Evolutionary conservation across 2,888 invertebrate species (phyloP).

Genomic region (Serrognathus titanus): DNA sequence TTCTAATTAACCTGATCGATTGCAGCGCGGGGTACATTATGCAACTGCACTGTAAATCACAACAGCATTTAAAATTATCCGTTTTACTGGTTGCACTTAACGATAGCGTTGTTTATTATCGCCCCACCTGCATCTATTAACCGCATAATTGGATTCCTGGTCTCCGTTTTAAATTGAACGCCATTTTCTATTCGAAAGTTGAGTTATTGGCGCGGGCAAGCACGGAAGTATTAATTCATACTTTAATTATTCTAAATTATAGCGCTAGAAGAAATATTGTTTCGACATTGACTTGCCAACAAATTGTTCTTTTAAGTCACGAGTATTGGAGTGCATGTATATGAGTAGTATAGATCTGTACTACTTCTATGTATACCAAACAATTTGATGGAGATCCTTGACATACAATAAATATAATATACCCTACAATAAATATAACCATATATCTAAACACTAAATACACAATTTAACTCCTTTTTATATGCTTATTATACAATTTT

Average conservation of each 20-base stretch:
- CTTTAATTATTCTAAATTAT: constrained; percentile 1
- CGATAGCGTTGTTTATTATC: constrained; percentile 2
- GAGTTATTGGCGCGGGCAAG: constrained; percentile 3
- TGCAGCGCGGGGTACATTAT: constrained; percentile 28
- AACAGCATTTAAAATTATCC: constrained; percentile 30
- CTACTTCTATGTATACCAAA: no score
- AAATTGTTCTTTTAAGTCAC: no score
- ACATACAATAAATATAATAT: no score
- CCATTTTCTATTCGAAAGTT: not conserved
- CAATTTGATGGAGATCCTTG: no score
- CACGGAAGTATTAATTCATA: constrained; percentile 6
- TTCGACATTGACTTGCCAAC: no score
- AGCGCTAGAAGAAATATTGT: no score
- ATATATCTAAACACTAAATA: no score
- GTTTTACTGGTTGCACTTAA: constrained; percentile 9
- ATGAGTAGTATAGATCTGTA: no score
- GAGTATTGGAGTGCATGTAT: no score
- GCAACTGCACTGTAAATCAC: constrained; percentile 30
- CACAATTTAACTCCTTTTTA: no score
- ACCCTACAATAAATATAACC: no score
- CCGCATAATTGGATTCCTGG: not conserved
- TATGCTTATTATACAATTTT: no score
- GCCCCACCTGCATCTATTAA: not conserved
- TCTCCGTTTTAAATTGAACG: not conserved
- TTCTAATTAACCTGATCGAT: constrained; percentile 48